phyloP scores from a whole-genome alignment of 2,113 vertebrate species.

The Tursiops truncatus region DNA sequence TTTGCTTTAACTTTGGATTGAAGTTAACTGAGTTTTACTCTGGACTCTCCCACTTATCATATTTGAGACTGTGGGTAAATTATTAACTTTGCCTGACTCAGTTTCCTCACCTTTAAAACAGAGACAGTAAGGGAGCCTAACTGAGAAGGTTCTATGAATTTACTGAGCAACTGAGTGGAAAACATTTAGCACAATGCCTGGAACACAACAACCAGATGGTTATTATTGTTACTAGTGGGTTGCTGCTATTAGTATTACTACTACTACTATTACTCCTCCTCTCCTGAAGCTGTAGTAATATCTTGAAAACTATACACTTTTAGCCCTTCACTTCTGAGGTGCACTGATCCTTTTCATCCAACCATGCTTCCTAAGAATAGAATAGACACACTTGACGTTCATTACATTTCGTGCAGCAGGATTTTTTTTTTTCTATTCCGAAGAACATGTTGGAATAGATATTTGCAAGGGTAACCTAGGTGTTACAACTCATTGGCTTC shows the following conservation, averaged over 20 bases:
- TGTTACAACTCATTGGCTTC: conserved; percentile 67
- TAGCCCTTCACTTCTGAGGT: neutral
- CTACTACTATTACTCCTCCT: neutral
- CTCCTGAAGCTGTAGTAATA: neutral
- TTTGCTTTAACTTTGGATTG: neutral
- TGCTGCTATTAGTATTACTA: neutral
- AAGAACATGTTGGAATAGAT: conserved; percentile 45
- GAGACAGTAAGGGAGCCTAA: neutral
- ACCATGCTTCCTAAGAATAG: conserved; percentile 47
- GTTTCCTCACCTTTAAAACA: conserved; percentile 3
- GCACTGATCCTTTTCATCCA: conserved; percentile 8
- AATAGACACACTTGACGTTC: conserved; percentile 39
- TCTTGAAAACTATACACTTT: neutral
- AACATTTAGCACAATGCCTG: neutral
- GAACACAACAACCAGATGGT: neutral
- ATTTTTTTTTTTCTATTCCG: conserved; percentile 46
- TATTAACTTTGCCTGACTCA: neutral
- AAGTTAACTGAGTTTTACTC: neutral
- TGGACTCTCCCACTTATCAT: neutral
- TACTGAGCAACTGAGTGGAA: neutral
- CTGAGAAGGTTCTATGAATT: neutral
- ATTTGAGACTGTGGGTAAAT: neutral
- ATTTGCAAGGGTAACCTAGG: conserved; percentile 60
- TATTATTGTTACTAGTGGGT: neutral
- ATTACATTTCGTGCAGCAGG: conserved; percentile 42